These are phyloP conservation scores for Thymelicus sylvestris DNA, from an alignment of 2,888 invertebrate genomes.

Conservation along the genomic window DNA sequence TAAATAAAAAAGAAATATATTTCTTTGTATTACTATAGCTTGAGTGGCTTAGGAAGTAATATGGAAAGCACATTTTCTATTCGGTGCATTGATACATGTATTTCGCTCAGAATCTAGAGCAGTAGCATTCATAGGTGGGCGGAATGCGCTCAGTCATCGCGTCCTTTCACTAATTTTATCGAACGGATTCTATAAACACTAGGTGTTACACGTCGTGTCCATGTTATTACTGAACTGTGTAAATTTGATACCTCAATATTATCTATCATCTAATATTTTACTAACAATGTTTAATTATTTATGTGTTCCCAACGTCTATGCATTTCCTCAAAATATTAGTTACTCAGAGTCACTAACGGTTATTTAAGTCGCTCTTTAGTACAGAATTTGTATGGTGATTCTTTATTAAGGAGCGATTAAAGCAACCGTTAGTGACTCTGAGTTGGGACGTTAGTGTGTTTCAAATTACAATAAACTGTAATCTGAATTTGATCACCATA, in stretches of 20 bases:
- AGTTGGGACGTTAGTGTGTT: too few species aligned
- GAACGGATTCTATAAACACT: neutral
- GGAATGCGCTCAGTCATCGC: neutral
- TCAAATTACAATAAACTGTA: too few species aligned
- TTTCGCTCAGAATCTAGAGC: slow-evolving; percentile 4
- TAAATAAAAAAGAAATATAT: neutral
- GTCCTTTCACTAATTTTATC: neutral
- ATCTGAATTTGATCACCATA: neutral
- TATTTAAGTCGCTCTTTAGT: too few species aligned
- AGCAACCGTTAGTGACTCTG: too few species aligned
- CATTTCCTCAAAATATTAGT: too few species aligned
- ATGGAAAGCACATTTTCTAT: slow-evolving; percentile 1
- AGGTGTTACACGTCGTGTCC: neutral
- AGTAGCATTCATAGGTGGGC: neutral
- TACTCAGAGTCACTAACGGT: too few species aligned
- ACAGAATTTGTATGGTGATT: too few species aligned
- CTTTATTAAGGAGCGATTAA: too few species aligned
- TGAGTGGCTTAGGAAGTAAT: neutral
- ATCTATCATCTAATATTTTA: too few species aligned
- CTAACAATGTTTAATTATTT: too few species aligned
- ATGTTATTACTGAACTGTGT: neutral
- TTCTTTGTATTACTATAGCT: neutral
- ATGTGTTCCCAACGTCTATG: too few species aligned
- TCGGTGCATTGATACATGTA: neutral
- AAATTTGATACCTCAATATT: neutral